Conservation (phyloP, 2,113 vertebrate genomes). For the Carlito syrichta region DNA sequence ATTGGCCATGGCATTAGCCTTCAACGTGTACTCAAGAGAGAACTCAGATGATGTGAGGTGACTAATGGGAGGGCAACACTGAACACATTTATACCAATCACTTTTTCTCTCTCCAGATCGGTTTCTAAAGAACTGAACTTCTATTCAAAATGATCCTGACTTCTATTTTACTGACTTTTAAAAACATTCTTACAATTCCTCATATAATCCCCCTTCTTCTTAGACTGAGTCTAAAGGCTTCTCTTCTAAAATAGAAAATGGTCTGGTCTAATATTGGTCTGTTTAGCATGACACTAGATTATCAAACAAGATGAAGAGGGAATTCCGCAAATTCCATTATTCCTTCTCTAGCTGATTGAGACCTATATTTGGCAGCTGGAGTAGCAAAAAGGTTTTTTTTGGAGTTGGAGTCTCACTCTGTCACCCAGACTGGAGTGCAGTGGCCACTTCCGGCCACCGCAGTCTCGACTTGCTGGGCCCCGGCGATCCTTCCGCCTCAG, state of each 20-base stretch:
- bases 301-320: not conserved
- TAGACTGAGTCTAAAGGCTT: not conserved
- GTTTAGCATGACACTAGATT: not conserved
- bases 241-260: not conserved
- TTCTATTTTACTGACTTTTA: not conserved
- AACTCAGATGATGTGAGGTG: not conserved
- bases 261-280: not conserved
- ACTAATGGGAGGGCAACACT: not conserved
- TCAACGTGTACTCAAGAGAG: not conserved
- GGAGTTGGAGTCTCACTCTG: too few relatives aligned
- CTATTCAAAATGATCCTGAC: not conserved
- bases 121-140: not conserved
- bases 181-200: not conserved
- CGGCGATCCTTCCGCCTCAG: too few relatives aligned
- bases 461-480: too few relatives aligned
- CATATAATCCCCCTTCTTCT: not conserved
- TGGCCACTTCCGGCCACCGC: too few relatives aligned
- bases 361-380: not conserved
- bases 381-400: not conserved
- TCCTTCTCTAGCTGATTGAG: not conserved
- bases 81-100: not conserved
- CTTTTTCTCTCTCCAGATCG: not conserved
- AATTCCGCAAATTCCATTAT: not conserved
- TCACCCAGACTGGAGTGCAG: too few relatives aligned
- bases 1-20: accelerated